Percentiles rank a stretch among this genome's conserved stretches.
These are phyloP conservation scores for Prosopocoilus inquinatus DNA, from an alignment of 2,888 invertebrate species.

Conservation along the genomic window DNA sequence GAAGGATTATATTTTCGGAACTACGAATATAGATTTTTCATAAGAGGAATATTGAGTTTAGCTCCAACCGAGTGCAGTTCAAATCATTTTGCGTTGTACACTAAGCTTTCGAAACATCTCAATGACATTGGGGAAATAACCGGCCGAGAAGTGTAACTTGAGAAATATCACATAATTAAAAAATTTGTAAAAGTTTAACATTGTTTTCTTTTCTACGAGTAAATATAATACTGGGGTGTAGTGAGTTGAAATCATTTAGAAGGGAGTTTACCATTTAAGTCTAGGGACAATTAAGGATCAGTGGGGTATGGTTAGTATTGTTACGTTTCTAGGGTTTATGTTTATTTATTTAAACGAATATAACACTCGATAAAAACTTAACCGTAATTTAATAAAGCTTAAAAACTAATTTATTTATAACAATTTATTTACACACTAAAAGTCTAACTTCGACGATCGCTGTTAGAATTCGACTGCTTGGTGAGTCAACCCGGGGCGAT, in stretches of 20 bases:
- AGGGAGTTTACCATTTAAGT: background rate
- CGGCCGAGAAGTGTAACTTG: background rate
- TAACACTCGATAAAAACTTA: no score
- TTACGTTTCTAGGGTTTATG: no score
- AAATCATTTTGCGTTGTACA: conserved; percentile 6
- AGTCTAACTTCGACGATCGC: no score
- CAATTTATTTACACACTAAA: no score
- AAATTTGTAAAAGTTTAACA: no score
- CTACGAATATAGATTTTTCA: background rate
- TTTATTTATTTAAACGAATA: no score
- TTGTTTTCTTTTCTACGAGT: background rate
- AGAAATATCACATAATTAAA: background rate
- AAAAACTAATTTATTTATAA: no score
- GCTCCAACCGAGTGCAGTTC: background rate
- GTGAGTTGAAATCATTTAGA: background rate
- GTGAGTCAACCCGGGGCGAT: no score
- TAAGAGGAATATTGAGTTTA: conserved; percentile 6
- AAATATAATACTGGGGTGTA: conserved; percentile 1
- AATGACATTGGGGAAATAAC: background rate
- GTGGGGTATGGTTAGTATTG: no score
- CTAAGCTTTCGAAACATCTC: conserved; percentile 5
- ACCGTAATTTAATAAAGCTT: no score
- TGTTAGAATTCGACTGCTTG: no score
- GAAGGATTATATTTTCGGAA: conserved; percentile 3
- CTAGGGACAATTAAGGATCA: no score